Evolutionary conservation across 64 coral and sea anemone species (phyloP).

Genomic region (Stylophora pistillata): DNA sequence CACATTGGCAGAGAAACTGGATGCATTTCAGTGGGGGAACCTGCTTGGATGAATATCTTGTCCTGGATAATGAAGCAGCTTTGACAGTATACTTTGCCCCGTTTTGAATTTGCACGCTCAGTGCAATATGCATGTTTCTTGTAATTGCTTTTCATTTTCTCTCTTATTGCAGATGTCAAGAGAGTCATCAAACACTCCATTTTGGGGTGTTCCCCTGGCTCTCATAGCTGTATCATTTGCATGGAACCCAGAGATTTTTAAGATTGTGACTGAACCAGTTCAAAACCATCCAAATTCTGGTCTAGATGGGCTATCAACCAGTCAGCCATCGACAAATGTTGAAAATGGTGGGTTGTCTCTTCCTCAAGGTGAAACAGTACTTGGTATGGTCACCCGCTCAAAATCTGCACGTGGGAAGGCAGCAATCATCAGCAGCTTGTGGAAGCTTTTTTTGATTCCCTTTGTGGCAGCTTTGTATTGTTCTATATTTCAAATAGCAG

Average conservation of each 20-base stretch:
- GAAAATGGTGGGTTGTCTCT: neutral
- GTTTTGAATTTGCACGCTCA: too few species aligned
- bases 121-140: neutral
- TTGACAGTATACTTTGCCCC: too few species aligned
- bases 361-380: neutral
- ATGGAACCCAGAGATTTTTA: constrained; percentile 52
- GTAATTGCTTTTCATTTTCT: neutral
- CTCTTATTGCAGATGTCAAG: neutral
- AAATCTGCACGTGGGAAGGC: constrained; percentile 60
- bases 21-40: too few species aligned
- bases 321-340: neutral
- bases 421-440: constrained; percentile 43
- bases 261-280: constrained; percentile 33
- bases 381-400: neutral
- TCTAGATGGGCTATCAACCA: neutral
- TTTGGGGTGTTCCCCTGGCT: constrained; percentile 30
- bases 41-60: too few species aligned
- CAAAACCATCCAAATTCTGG: neutral
- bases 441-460: constrained; percentile 64
- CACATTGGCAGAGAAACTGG: too few species aligned
- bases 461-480: constrained; percentile 41
- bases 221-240: constrained; percentile 59
- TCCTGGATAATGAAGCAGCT: too few species aligned
- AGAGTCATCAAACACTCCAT: neutral
- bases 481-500: neutral